Base-by-base conservation (phyloP, 2,113 vertebrate genomes). In the Otocyon megalotis region DNA sequence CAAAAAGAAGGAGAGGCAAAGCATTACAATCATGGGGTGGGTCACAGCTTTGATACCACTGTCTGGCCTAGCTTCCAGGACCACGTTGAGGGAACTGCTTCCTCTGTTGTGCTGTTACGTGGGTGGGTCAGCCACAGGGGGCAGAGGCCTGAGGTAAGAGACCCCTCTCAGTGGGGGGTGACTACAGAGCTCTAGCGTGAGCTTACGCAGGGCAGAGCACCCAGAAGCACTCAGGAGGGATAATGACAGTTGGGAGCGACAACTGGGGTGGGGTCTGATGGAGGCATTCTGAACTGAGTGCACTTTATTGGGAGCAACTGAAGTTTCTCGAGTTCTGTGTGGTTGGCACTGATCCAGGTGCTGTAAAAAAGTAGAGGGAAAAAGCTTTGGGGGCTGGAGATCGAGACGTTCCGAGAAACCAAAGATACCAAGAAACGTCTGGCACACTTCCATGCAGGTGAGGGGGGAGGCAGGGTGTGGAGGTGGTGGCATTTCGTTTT, bases 331-430 rank as follows among this genome's bases (percentile, higher is more conserved):
- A 93, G 56, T 91, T 91, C 62, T 87, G 58, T 58, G 60, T 62
- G 37, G 24, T 79, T 97, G 93, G 67, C 72, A 50, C 89, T 97
- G 79, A 85, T 97, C 74, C 77, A 54, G 69, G 63, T 81, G 32
- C 76, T 88, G 28, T 60, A 93, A 88, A 72, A 60, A 84, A 84
- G 65, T 0, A 77, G 53, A 71, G n/a, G 85, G 77, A 81, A 86
- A 96, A 37, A n/a, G 30, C 26, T 88, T 77, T 76, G 79, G 71
- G 83, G 85, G 50, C 63, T 82, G 58, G 76, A 77, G 48, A 82
- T 71, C 63, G 93, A 88, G 71, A 56, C 4, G 5, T 94, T 95
- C 72, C n/a, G 67, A 92, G 81, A 77, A 79, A 48, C 0, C 67
- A 35, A 69, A 69, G 67, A 69, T n/a, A 69, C 67, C 30, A 72